Conservation (phyloP, 2,888 invertebrate species). For the Peribatodes rhomboidaria region DNA sequence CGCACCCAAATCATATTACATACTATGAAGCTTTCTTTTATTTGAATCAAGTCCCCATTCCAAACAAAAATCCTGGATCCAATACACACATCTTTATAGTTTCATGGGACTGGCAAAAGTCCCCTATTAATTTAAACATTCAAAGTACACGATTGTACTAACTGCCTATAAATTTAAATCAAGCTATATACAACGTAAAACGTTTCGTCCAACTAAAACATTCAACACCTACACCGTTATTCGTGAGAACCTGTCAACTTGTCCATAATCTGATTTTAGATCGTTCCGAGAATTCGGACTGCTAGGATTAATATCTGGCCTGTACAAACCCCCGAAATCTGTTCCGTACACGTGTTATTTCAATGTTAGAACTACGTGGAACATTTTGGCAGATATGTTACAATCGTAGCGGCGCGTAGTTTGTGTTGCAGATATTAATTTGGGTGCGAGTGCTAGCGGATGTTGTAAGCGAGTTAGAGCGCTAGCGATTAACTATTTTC, state of each 20-base stretch:
- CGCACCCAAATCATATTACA: no score
- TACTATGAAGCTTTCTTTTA: no score
- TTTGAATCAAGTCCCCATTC: no score
- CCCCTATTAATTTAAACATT: no score
- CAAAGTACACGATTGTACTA: no score
- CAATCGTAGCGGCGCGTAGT: neutral
- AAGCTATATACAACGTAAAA: no score
- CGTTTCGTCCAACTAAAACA: neutral
- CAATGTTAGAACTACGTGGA: neutral
- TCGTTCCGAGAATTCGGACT: neutral
- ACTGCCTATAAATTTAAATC: no score
- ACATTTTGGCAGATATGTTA: constrained; percentile 9
- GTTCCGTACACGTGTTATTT: constrained; percentile 1
- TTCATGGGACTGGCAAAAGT: no score
- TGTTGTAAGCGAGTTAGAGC: neutral
- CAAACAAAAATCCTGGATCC: no score
- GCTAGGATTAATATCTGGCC: neutral
- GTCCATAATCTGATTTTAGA: neutral
- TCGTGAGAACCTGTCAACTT: no score
- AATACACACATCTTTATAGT: no score
- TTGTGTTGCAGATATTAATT: neutral
- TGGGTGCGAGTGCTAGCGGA: neutral
- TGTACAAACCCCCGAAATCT: neutral
- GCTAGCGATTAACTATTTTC: no score
- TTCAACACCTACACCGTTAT: neutral